Conservation (phyloP, 2,113 vertebrate species). For the Anguilla japonica region DNA sequence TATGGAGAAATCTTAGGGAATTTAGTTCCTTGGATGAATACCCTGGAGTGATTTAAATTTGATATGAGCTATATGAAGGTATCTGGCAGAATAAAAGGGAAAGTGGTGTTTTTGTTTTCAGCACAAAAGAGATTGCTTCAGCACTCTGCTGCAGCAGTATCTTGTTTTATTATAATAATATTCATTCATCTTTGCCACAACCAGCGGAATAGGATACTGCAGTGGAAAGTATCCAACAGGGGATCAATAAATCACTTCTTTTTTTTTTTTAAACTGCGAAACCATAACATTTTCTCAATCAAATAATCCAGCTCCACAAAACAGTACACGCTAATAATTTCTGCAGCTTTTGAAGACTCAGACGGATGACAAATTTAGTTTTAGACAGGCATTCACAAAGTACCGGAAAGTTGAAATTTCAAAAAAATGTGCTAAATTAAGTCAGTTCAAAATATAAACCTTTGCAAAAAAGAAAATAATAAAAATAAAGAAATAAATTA, state of each 20-base stretch:
- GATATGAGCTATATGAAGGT: background rate
- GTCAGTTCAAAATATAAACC: background rate
- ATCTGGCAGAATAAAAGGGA: background rate
- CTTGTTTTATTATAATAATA: slow-evolving; percentile 7
- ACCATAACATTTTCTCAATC: slow-evolving; percentile 9
- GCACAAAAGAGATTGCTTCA: slow-evolving; percentile 6
- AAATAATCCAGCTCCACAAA: slow-evolving; percentile 5
- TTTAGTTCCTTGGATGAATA: background rate
- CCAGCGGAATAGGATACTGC: background rate
- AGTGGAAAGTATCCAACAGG: background rate
- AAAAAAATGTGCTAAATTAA: background rate
- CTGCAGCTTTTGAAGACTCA: background rate
- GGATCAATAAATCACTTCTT: slow-evolving; percentile 1
- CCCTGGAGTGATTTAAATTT: slow-evolving; percentile 9
- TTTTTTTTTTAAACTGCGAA: background rate
- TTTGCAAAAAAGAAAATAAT: background rate
- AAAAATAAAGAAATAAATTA: background rate
- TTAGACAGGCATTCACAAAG: background rate
- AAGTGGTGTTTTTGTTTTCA: slow-evolving; percentile 2
- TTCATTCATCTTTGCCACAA: slow-evolving; percentile 5
- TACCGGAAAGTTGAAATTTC: background rate
- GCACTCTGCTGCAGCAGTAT: background rate
- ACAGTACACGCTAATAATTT: background rate
- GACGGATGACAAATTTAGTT: background rate
- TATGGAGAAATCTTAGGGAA: background rate